Evolutionary conservation across 2,888 invertebrate genomes (phyloP), one percentile per base, ranked within the genome.

Genomic region (Odontocerum albicorne): DNA sequence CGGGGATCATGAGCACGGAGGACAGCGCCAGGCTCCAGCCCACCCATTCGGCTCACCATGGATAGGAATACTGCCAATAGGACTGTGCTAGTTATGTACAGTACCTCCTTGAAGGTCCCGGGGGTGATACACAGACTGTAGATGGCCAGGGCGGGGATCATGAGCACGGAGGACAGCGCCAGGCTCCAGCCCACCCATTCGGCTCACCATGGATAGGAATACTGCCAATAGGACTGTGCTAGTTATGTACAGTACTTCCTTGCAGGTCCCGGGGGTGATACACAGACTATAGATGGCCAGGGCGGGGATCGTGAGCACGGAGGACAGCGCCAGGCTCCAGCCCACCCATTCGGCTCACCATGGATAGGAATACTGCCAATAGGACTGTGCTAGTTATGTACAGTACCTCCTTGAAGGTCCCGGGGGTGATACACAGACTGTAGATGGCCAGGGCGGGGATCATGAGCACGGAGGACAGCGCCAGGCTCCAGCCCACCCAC

Each of bases 11-110:
- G 47, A 85, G 71, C 38, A 88, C 86, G 42, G 88, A 87, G 53
- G 87, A 86, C 62, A 87, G 79, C n/a, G 87, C 86, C 40, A 88
- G 75, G 0, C 78, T 77, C 86, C 87, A 87, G 45, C 88, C 88
- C 10, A 87, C 75, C 63, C 83, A 77, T 65, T 84, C 86, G 0
- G 87, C 87, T 87, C 87, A 87, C 57, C 69, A 75, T 0, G 88
- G 88, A 67, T 87, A 89, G 15, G 72, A 74, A 68, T 88, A 88
- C 53, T 82, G 80, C 65, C 84, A 83, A 69, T 86, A 86, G 63
- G 82, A 80, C 6, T 86, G n/a, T n/a, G n/a, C n/a, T n/a, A n/a
- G n/a, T n/a, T n/a, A n/a, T n/a, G n/a, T n/a, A n/a, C n/a, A 63
- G 67, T 70, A 89, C 89, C 79, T 88, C 81, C 67, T 74, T 76